A percentile compares a stretch with the other conserved stretches of the same genome.
Evolutionary conservation across 2,113 vertebrate genomes (phyloP).

Genomic region (Candoia aspera): DNA sequence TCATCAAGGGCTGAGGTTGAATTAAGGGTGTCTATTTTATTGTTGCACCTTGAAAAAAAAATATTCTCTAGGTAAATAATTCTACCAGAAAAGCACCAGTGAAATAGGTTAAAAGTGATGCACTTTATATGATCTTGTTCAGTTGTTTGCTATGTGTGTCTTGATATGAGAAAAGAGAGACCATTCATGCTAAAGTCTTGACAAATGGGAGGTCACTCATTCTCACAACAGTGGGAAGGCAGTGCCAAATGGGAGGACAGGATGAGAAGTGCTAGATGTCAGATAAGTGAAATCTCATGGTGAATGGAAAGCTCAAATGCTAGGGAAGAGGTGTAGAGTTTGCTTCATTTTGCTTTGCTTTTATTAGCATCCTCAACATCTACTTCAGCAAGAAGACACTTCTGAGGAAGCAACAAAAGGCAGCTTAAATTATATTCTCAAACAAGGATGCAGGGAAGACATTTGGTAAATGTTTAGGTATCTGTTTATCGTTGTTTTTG

Average conservation of each 20-base stretch:
- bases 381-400: not conserved
- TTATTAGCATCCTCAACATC: constrained; percentile 41
- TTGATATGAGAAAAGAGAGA: not conserved
- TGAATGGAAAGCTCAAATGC: not conserved
- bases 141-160: not conserved
- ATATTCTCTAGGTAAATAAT: constrained; percentile 6
- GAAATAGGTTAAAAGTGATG: not conserved
- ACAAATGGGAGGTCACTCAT: not conserved
- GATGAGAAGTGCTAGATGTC: constrained; percentile 37
- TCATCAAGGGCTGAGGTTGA: not conserved
- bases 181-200: constrained; percentile 11
- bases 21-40: not conserved
- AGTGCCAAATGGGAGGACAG: constrained; percentile 49
- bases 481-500: constrained; percentile 24
- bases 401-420: constrained; percentile 47
- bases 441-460: constrained; percentile 19
- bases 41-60: not conserved
- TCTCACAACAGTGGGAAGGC: constrained; percentile 15
- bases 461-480: constrained; percentile 47
- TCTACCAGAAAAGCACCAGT: not conserved
- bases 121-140: not conserved
- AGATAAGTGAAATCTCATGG: constrained; percentile 50
- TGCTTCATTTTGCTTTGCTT: constrained; percentile 2
- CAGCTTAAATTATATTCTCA: constrained; percentile 28
- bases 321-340: constrained; percentile 23